These are phyloP conservation scores for Carapus acus DNA, from an alignment of 2,797 vertebrate species.

Conservation along the genomic window DNA sequence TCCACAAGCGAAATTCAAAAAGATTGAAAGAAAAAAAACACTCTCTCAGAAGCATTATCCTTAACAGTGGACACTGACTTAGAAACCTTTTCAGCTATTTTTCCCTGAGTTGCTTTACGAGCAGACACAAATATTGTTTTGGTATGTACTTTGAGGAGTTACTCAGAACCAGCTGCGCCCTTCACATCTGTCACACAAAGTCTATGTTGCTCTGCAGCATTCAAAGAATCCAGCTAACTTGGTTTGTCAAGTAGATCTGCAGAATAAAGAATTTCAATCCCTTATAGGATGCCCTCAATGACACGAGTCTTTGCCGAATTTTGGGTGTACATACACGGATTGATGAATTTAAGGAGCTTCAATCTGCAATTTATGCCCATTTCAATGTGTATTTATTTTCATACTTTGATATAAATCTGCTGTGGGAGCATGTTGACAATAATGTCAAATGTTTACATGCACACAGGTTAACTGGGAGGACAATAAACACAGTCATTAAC, in stretches of 20 bases:
- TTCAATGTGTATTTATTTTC: constrained; percentile 30
- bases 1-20: too few relatives aligned
- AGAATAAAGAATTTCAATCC: too few relatives aligned
- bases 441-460: constrained; percentile 18
- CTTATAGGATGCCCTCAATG: too few relatives aligned
- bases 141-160: not conserved
- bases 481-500: constrained; percentile 85
- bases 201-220: not conserved
- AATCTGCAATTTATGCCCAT: constrained; percentile 24
- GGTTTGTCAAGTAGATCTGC: constrained; percentile 6
- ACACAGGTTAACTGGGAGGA: constrained; percentile 84
- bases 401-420: constrained; percentile 12
- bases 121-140: too few relatives aligned
- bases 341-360: constrained; percentile 12
- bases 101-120: too few relatives aligned
- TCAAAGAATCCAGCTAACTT: not conserved
- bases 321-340: constrained; percentile 11
- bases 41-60: too few relatives aligned
- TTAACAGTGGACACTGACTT: too few relatives aligned
- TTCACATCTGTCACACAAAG: too few relatives aligned
- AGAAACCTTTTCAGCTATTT: too few relatives aligned
- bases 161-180: not conserved
- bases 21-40: too few relatives aligned
- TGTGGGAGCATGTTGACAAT: not conserved
- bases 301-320: constrained; percentile 5